phyloP scores from a whole-genome alignment of 2,797 vertebrate genomes.

The Eutrigla gurnardus region DNA sequence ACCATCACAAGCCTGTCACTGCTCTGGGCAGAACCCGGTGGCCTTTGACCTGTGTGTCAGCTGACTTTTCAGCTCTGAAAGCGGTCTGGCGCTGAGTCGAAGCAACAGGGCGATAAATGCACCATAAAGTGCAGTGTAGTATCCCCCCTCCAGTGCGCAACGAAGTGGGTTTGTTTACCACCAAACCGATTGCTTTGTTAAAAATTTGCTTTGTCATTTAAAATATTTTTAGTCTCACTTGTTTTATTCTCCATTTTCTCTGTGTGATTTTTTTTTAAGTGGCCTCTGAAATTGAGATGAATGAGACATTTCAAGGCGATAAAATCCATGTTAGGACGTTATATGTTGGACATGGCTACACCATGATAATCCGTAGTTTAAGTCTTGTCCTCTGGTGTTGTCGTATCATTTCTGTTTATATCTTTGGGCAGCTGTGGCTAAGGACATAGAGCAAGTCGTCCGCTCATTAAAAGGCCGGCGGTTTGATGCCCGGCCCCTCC shows the following conservation, averaged over 20 bases:
- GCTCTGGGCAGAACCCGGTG: constrained; percentile 40
- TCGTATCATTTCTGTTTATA: neutral
- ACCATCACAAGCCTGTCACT: constrained; percentile 61
- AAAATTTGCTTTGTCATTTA: constrained; percentile 21
- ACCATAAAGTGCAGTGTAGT: constrained; percentile 25
- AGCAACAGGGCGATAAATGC: constrained; percentile 21
- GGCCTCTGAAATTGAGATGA: constrained; percentile 1
- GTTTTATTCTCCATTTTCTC: neutral
- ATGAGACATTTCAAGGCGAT: constrained; percentile 8
- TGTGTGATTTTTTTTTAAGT: constrained; percentile 5
- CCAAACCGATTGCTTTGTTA: constrained; percentile 1
- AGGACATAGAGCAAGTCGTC: neutral
- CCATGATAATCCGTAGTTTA: neutral
- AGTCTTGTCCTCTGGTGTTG: too few species aligned
- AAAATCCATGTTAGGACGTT: constrained; percentile 3
- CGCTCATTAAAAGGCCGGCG: neutral
- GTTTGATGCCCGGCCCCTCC: neutral
- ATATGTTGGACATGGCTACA: neutral
- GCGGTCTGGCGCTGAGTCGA: constrained; percentile 20
- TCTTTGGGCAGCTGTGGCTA: neutral
- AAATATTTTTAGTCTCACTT: constrained; percentile 6
- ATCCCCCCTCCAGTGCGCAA: constrained; percentile 22
- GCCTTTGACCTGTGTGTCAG: constrained; percentile 65
- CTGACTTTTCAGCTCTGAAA: constrained; percentile 58
- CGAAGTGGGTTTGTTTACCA: constrained; percentile 33